Evolutionary conservation across 2,113 vertebrate species (phyloP), one percentile per base, ranked within the genome.

Genomic region (Catharus minimus): DNA sequence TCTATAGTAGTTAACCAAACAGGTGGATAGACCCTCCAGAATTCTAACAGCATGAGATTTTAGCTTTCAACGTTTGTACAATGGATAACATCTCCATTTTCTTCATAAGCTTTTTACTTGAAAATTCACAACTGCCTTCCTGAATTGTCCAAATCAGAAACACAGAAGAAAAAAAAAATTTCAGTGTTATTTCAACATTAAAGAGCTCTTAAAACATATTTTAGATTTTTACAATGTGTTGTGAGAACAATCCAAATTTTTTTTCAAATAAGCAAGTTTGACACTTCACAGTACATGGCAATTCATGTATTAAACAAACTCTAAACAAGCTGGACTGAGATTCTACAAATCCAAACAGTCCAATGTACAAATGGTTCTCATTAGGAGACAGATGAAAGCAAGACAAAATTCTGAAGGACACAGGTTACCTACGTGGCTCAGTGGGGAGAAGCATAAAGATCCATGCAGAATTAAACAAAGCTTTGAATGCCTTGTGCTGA

Each of bases 121-220:
- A 64, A 74, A 47, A 67, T 86, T 58, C 71, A 81, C 43, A 92
- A 47, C 36, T 71, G 13, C 10, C 39, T 71, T 39, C 30, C 21
- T 79, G 69, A 91, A 79, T 68, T 23, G 7, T 68, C 49, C 36
- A 79, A 82, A 52, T 72, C 49, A 91, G 67, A 96, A 91, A 89
- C 7, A 71, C 1, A 60, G n/a, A 78, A 17, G 13, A 60, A 89
- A 61, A 75, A 79, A 79, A 65, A 47, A 13, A 13, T 66, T 17
- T 13, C n/a, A 46, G 10, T 64, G 5, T 49, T 67, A 60, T 41
- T 65, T 82, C n/a, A 85, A 15, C n/a, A 56, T 44, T 38, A 65
- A 89, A 57, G 81, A 60, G 4, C 16, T 67, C 33, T 74, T 55
- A 30, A 27, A 78, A 77, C 3, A 62, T 20, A 81, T 67, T 81